phyloP scores from a whole-genome alignment of 2,113 vertebrate species.

The Odocoileus virginianus region DNA sequence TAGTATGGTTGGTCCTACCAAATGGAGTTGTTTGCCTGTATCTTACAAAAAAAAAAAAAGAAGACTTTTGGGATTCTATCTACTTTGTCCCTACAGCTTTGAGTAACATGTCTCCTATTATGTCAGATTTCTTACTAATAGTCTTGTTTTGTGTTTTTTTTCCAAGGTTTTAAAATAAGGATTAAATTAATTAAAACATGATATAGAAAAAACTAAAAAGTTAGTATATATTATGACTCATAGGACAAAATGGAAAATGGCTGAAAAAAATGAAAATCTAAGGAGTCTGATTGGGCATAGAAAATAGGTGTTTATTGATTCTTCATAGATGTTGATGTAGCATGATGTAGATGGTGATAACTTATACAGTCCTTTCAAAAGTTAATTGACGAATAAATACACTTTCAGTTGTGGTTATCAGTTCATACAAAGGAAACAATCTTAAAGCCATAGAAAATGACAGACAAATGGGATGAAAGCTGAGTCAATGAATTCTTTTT shows the following conservation, averaged over 20 bases:
- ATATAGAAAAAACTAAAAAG: not conserved
- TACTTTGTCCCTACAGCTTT: not conserved
- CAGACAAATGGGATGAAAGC: not conserved
- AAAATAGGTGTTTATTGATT: not conserved
- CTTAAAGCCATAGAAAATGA: not conserved
- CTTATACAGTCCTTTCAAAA: not conserved
- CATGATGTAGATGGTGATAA: not conserved
- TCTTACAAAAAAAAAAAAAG: not conserved
- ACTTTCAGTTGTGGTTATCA: not conserved
- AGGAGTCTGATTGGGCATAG: not conserved
- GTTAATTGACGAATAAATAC: not conserved
- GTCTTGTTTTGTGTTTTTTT: not conserved
- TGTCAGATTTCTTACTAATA: not conserved
- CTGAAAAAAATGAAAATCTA: not conserved
- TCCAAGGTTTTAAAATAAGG: not conserved
- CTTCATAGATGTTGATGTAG: not conserved
- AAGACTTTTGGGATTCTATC: not conserved
- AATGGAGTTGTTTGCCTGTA: not conserved
- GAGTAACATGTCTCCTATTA: not conserved
- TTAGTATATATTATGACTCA: not conserved
- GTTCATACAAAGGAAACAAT: not conserved
- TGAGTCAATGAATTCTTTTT: conserved; percentile 31
- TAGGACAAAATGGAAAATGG: not conserved
- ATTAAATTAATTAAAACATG: conserved; percentile 15
- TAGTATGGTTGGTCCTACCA: not conserved